Percentiles rank a stretch among this genome's conserved stretches.
phyloP scores from a whole-genome alignment of 1,140 invertebrate genomes.

The Drosophila triauraria region DNA sequence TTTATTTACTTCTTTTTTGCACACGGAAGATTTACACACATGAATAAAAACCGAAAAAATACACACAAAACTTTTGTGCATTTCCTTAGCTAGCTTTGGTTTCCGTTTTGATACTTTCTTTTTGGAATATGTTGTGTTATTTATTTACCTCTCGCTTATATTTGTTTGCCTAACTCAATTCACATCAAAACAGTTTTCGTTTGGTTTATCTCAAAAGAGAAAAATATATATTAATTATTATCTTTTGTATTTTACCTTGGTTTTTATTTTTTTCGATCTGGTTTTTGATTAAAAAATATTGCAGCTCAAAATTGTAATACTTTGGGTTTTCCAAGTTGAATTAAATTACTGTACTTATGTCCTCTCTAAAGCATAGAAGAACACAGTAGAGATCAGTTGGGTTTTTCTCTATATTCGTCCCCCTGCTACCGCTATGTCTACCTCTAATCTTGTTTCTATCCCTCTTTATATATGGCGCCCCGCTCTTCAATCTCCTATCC shows the following conservation, averaged over 20 bases:
- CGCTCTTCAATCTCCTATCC: slow-evolving; percentile 4
- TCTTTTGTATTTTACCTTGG: slow-evolving; percentile 63
- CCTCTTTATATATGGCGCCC: slow-evolving; percentile 15
- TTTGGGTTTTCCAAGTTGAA: slow-evolving; percentile 58
- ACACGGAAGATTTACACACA: slow-evolving; percentile 79
- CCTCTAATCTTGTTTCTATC: slow-evolving; percentile 20
- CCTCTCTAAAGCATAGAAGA: slow-evolving; percentile 64
- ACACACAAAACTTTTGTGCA: slow-evolving; percentile 71
- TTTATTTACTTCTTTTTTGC: slow-evolving; percentile 44
- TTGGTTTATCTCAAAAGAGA: slow-evolving; percentile 81
- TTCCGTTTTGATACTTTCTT: slow-evolving; percentile 65
- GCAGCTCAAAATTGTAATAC: slow-evolving; percentile 81
- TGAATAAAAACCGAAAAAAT: slow-evolving; percentile 74
- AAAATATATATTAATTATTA: slow-evolving; percentile 83
- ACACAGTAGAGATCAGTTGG: slow-evolving; percentile 73
- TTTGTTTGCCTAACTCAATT: slow-evolving; percentile 75
- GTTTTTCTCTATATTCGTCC: slow-evolving; percentile 31
- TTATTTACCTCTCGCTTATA: slow-evolving; percentile 23
- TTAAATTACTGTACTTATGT: slow-evolving; percentile 42
- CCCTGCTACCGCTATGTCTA: slow-evolving; percentile 26
- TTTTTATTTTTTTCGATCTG: slow-evolving; percentile 34
- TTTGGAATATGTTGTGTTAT: slow-evolving; percentile 69
- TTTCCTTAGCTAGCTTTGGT: slow-evolving; percentile 59
- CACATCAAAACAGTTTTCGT: slow-evolving; percentile 74
- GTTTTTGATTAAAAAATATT: slow-evolving; percentile 81